These are phyloP conservation scores for Scatophagus argus DNA, from an alignment of 2,113 vertebrate genomes.

Conservation along the genomic window DNA sequence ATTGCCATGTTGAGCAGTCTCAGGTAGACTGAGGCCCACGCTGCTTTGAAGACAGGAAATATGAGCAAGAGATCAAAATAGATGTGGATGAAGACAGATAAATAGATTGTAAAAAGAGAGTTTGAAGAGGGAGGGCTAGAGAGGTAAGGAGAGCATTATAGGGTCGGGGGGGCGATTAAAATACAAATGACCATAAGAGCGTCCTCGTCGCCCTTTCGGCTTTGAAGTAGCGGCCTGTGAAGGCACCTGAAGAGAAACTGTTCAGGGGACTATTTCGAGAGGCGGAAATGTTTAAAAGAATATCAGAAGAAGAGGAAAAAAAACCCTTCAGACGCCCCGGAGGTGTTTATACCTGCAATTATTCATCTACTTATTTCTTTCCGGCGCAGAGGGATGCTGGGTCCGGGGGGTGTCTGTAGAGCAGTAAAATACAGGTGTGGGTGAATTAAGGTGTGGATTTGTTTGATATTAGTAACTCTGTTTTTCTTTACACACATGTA, in stretches of 20 bases:
- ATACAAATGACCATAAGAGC: conserved; percentile 75
- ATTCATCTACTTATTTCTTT: conserved; percentile 78
- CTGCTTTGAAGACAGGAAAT: conserved; percentile 37
- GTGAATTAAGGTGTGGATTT: conserved; percentile 60
- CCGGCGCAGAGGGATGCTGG: conserved; percentile 45
- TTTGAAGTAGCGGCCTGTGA: conserved; percentile 77
- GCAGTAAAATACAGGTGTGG: conserved; percentile 75
- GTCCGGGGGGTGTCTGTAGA: not conserved
- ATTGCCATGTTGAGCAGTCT: conserved; percentile 1
- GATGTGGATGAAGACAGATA: conserved; percentile 33
- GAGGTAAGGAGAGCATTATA: conserved; percentile 49
- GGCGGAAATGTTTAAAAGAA: conserved; percentile 74
- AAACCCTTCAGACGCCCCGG: conserved; percentile 65
- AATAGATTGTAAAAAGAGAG: conserved; percentile 22
- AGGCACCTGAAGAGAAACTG: conserved; percentile 67
- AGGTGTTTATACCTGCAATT: conserved; percentile 83
- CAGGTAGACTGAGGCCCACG: not conserved
- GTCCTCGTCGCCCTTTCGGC: conserved; percentile 38
- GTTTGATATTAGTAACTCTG: conserved; percentile 46
- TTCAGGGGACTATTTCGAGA: conserved; percentile 67
- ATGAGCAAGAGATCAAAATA: conserved; percentile 50
- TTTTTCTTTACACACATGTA: too few relatives aligned
- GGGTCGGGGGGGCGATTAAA: conserved; percentile 61
- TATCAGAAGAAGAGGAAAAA: conserved; percentile 55
- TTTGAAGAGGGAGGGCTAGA: conserved; percentile 18